phyloP scores from a whole-genome alignment of 64 coral and sea anemone species.

The Actinia tenebrosa region DNA sequence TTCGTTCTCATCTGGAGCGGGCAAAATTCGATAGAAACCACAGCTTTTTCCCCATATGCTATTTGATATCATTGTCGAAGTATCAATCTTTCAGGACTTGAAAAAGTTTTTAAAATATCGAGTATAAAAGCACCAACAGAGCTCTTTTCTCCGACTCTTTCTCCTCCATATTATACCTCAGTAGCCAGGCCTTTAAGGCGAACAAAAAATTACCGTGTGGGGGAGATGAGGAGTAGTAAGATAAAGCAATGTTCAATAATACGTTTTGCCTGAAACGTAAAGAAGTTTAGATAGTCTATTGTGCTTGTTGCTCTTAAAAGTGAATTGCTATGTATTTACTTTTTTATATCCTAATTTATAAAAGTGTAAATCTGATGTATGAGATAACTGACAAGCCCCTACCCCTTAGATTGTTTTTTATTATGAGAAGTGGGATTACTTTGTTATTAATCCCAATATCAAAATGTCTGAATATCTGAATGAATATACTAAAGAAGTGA shows the following conservation, averaged over 20 bases:
- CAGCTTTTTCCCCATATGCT: not conserved
- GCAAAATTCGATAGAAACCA: not conserved
- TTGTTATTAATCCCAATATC: not conserved
- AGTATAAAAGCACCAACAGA: not conserved
- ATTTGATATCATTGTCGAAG: not conserved
- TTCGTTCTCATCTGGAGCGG: not conserved
- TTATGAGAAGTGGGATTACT: not conserved
- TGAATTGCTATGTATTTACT: not conserved
- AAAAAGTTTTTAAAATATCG: not conserved
- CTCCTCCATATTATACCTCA: not conserved
- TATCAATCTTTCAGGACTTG: not conserved
- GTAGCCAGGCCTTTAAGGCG: not conserved
- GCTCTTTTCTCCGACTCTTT: not conserved
- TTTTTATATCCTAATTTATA: not conserved
- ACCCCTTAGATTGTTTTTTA: too few relatives aligned
- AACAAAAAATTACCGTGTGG: not conserved
- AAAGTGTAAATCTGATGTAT: not conserved
- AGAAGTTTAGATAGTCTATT: not conserved
- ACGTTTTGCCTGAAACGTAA: not conserved
- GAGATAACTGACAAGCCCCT: too few relatives aligned
- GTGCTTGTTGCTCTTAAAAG: constrained; percentile 1
- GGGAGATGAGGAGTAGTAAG: not conserved
- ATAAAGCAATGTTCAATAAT: not conserved
- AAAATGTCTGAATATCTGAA: constrained; percentile 6
- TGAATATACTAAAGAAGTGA: constrained; percentile 4